Conservation (phyloP, 2,888 invertebrate species). For the Plutella xylostella region DNA sequence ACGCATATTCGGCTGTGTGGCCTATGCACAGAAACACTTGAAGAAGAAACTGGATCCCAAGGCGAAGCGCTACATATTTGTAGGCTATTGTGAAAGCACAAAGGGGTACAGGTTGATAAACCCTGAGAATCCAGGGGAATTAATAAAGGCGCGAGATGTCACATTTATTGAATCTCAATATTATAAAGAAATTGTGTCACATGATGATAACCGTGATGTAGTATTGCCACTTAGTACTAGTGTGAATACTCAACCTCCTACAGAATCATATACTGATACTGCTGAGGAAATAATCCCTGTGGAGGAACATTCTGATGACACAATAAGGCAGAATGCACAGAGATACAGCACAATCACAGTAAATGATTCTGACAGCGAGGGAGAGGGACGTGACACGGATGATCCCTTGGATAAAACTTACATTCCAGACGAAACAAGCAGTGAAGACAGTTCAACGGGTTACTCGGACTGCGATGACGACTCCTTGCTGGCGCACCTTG, state of each 20-base stretch:
- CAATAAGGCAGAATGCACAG: neutral
- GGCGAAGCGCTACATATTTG: slow-evolving; percentile 10
- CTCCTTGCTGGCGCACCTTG: neutral
- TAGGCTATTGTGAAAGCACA: slow-evolving; percentile 9
- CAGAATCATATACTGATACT: neutral
- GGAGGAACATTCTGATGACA: neutral
- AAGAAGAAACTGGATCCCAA: slow-evolving; percentile 14
- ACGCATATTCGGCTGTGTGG: slow-evolving; percentile 16
- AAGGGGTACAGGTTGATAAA: slow-evolving; percentile 14
- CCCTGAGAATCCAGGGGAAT: slow-evolving; percentile 9
- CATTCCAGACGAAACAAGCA: neutral
- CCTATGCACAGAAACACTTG: slow-evolving; percentile 14
- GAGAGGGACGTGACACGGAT: neutral
- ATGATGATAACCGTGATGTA: neutral
- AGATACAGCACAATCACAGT: neutral
- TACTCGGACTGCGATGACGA: neutral
- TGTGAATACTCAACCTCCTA: neutral
- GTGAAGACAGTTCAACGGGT: neutral
- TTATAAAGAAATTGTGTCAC: neutral
- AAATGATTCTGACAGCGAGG: neutral
- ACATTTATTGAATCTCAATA: slow-evolving; percentile 9
- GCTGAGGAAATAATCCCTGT: too few relatives aligned
- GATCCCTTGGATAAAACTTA: neutral
- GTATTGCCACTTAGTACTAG: neutral
- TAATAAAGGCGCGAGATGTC: slow-evolving; percentile 15